Evolutionary conservation across 2,113 vertebrate species (phyloP).

Genomic region (Seriola aureovittata): DNA sequence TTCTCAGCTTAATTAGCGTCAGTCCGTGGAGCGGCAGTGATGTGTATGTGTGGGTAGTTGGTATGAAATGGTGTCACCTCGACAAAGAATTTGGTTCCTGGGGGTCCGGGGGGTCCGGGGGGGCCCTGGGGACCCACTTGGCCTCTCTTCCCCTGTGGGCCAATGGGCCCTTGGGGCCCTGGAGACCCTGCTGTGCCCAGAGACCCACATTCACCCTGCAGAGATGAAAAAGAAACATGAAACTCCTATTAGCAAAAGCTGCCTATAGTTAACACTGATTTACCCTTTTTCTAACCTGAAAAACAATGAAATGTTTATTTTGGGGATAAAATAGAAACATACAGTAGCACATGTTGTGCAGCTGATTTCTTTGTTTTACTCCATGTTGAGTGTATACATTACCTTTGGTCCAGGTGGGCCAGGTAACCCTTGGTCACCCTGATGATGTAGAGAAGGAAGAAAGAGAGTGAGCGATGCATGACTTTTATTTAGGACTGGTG

Average conservation of each 20-base stretch:
- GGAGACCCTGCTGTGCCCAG: constrained; percentile 81
- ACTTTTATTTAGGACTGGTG: background rate
- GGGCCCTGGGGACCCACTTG: constrained; percentile 87
- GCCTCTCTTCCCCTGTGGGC: constrained; percentile 86
- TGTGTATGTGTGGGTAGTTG: background rate
- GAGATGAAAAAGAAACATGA: constrained; percentile 21
- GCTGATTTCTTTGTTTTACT: background rate
- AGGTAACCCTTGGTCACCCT: constrained; percentile 88
- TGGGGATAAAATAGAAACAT: background rate
- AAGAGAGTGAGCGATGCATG: background rate
- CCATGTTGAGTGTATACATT: constrained; percentile 30
- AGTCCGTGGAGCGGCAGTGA: background rate
- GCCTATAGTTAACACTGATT: background rate
- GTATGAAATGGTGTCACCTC: constrained; percentile 84
- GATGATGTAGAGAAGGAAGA: background rate
- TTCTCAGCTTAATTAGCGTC: background rate
- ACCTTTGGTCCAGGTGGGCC: constrained; percentile 91
- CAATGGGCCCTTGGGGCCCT: constrained; percentile 86
- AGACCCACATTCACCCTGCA: constrained; percentile 88
- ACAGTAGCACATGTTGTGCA: background rate
- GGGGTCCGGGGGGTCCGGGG: constrained; percentile 87
- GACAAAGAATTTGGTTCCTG: constrained; percentile 79
- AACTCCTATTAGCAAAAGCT: background rate
- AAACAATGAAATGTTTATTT: background rate
- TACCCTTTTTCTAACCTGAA: background rate